Base-by-base conservation (phyloP, 2,113 vertebrate species). In the Anthoscopus minutus region DNA sequence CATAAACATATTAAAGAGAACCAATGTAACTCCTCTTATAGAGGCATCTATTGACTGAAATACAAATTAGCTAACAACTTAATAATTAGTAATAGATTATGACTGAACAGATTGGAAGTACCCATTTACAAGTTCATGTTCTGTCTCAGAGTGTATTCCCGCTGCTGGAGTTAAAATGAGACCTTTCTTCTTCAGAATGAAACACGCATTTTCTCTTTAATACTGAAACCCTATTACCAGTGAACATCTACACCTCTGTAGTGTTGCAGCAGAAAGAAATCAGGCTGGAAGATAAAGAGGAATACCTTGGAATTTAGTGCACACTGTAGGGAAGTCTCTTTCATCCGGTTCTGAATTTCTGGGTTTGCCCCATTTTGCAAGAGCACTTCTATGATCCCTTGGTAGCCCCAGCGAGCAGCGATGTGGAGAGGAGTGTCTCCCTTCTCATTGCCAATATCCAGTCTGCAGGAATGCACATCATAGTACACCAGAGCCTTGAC, bases 401-500 rank as follows among this genome's bases (percentile, higher is more conserved):
- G 99, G 37, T 99, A 99, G 66, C 99, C 99, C 99, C 99, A 99
- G 5, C 99, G 98, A 3, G 99, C 98, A 25, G 99, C 99, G 21
- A 99, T 97, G 96, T 99, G 99, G 33, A 99, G 97, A 13, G 99
- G 97, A 0, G 99, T 98, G 96, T 99, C 99, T 48, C 99, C 99
- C 93, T 99, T 99, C 65, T 99, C 99, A 6, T 99, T 99, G 67
- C 98, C 98, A 53, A 98, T 96, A 74, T 99, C 98, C 83, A 99
- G 97, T 7, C 97, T 98, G 88, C 99, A 99, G 13, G 97, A 96
- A 70, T 98, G 98, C 79, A 98, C 94, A 23, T 99, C 98, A 8
- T 98, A 99, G 97, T 99, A 99, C 74, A 99, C 98, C 95, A 99
- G 90, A 50, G 99, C 99, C 98, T 99, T 99, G 94, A 99, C 99